A percentile compares a stretch with the other conserved stretches of the same genome.
Conservation (phyloP, 2,888 invertebrate genomes). For the Heliconius ethilla region DNA sequence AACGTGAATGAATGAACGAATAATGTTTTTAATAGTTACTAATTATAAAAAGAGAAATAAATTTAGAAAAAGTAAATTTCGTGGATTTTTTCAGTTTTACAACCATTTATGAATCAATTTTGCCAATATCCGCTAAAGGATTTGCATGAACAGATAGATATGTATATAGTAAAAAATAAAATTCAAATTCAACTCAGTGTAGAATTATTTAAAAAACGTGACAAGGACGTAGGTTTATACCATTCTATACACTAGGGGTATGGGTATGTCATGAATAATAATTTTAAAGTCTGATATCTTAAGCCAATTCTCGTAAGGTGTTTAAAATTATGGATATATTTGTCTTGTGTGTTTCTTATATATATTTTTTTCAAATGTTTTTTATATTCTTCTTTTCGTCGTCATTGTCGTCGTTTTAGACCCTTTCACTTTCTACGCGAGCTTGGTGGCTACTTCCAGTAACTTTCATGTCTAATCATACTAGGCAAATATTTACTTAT, state of each 20-base stretch:
- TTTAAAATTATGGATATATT: not conserved
- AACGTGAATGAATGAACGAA: too few species aligned
- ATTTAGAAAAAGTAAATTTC: too few species aligned
- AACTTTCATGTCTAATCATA: not conserved
- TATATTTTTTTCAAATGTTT: too few species aligned
- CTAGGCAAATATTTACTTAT: not conserved
- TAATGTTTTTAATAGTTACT: too few species aligned
- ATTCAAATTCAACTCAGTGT: conserved; percentile 6
- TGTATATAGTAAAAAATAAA: not conserved
- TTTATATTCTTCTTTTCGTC: too few species aligned
- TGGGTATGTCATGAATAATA: conserved; percentile 17
- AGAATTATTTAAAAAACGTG: conserved; percentile 17
- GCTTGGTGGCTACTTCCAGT: not conserved
- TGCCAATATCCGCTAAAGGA: not conserved
- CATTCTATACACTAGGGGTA: not conserved
- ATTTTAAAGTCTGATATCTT: conserved; percentile 9
- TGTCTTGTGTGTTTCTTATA: too few species aligned
- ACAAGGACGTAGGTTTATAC: not conserved
- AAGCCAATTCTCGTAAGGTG: not conserved
- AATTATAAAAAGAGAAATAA: too few species aligned
- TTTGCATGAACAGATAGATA: not conserved
- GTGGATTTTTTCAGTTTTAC: too few species aligned
- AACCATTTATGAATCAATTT: not conserved
- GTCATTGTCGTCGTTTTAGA: too few species aligned
- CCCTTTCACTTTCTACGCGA: too few species aligned